A percentile compares a stretch with the other conserved stretches of the same genome.
phyloP scores from a whole-genome alignment of 2,888 invertebrate genomes.

The Diachrysia chrysitis region DNA sequence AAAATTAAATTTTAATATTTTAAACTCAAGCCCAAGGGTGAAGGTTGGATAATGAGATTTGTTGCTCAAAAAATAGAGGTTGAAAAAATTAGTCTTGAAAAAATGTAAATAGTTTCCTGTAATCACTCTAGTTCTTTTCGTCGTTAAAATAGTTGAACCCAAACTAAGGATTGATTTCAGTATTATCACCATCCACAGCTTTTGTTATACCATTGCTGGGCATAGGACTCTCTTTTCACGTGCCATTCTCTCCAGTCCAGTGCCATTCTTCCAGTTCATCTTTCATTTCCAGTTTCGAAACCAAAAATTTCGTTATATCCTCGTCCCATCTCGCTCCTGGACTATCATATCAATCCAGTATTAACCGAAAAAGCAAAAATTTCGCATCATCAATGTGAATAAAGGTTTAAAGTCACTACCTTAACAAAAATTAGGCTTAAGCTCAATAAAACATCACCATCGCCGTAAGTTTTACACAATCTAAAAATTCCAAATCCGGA shows the following conservation, averaged over 20 bases:
- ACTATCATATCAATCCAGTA: no score
- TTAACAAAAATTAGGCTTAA: background rate
- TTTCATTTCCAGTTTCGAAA: no score
- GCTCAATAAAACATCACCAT: slow-evolving; percentile 1
- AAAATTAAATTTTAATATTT: slow-evolving; percentile 72
- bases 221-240: no score
- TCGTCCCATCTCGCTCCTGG: no score
- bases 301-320: no score
- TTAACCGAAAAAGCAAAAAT: no score
- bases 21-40: slow-evolving; percentile 43
- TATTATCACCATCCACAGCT: no score
- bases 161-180: background rate
- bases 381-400: background rate
- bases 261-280: no score
- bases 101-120: background rate
- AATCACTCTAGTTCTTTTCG: background rate
- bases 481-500: slow-evolving; percentile 43
- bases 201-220: no score
- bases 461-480: slow-evolving; percentile 39
- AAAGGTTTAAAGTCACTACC: background rate
- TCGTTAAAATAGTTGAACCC: background rate
- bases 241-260: no score
- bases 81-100: slow-evolving; percentile 3
- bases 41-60: slow-evolving; percentile 55
- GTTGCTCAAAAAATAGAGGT: slow-evolving; percentile 43